phyloP scores from a whole-genome alignment of 37 sponge, comb jelly and placozoan species.

The Lycopodina hypogea region DNA sequence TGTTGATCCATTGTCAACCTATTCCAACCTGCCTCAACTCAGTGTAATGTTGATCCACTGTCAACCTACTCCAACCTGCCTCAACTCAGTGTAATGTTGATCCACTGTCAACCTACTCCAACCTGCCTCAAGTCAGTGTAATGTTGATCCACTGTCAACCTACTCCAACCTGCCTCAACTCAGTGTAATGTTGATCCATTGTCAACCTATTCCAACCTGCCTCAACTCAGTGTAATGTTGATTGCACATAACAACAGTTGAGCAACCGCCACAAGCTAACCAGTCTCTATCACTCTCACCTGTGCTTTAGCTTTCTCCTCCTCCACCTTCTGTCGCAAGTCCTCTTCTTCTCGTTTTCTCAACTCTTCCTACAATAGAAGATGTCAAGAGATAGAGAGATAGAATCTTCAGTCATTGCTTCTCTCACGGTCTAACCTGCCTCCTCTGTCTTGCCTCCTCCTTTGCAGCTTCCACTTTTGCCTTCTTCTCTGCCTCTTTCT shows the following conservation, averaged over 20 bases:
- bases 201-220: too few relatives aligned
- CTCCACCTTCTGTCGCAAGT: conserved; percentile 41
- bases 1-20: too few relatives aligned
- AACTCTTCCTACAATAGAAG: conserved; percentile 45
- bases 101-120: too few relatives aligned
- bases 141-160: too few relatives aligned
- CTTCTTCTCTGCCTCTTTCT: conserved; percentile 73
- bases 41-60: too few relatives aligned
- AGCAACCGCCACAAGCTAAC: not conserved
- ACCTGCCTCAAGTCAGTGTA: too few relatives aligned
- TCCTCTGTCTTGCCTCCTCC: conserved; percentile 51
- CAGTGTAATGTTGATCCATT: too few relatives aligned
- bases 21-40: too few relatives aligned
- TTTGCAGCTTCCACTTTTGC: conserved; percentile 72
- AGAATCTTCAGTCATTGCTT: not conserved
- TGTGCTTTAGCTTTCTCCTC: conserved; percentile 57
- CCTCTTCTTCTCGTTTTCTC: conserved; percentile 67
- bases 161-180: too few relatives aligned
- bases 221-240: not conserved
- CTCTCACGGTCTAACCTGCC: conserved; percentile 38
- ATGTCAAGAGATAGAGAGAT: not conserved
- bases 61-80: too few relatives aligned
- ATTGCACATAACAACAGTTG: too few relatives aligned
- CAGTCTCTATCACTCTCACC: conserved; percentile 39
- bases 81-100: too few relatives aligned